Conservation (phyloP, 2,888 invertebrate genomes). For the Pristionchus japonicus region DNA sequence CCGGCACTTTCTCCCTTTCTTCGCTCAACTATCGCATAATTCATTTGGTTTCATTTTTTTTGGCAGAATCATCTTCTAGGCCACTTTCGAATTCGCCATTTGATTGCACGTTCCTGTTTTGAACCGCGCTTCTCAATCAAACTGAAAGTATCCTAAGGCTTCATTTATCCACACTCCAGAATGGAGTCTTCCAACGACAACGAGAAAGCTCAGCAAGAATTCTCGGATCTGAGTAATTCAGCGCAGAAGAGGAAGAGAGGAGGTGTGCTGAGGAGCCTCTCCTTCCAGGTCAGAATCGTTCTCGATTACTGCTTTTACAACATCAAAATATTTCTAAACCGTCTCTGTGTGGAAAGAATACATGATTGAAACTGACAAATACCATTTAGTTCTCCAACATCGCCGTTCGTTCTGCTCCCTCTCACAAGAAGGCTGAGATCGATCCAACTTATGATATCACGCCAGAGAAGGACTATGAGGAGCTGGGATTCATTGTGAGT, state of each 20-base stretch:
- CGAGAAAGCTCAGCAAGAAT: neutral
- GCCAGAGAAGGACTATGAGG: constrained; percentile 54
- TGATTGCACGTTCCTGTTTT: too few species aligned
- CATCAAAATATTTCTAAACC: neutral
- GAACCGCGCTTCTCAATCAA: neutral
- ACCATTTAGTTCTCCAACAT: constrained; percentile 44
- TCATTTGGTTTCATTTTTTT: neutral
- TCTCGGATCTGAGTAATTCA: neutral
- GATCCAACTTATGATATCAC: constrained; percentile 44
- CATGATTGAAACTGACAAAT: neutral
- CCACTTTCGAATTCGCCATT: too few species aligned
- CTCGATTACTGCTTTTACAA: too few species aligned
- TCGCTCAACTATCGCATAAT: too few species aligned
- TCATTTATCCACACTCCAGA: neutral
- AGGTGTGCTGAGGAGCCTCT: constrained; percentile 65
- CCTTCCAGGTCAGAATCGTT: constrained; percentile 66
- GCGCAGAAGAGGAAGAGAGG: constrained; percentile 30
- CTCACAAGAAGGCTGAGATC: neutral
- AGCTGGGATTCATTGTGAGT: constrained; percentile 58
- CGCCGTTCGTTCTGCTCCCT: constrained; percentile 4
- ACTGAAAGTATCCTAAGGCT: neutral
- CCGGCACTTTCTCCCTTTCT: neutral
- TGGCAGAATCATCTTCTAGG: too few species aligned
- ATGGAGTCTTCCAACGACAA: neutral
- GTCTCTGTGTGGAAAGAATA: neutral